A percentile compares a stretch with the other conserved stretches of the same genome.
Evolutionary conservation across 2,888 invertebrate genomes (phyloP).

Genomic region (Ptychoptera albimana): DNA sequence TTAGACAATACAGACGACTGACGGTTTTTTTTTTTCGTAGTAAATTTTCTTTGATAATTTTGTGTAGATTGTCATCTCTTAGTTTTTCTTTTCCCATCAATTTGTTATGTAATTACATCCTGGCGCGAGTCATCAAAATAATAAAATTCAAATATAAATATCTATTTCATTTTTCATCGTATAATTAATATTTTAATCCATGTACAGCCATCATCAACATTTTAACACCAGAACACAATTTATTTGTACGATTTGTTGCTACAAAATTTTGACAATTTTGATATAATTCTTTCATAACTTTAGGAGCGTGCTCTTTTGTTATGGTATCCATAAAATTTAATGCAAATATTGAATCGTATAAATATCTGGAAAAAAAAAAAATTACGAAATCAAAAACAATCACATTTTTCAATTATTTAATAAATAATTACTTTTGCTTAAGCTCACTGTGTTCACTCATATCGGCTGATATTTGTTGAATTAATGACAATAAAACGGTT

Average conservation of each 20-base stretch:
- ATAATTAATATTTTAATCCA: constrained; percentile 25
- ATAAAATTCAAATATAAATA: no score
- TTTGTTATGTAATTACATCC: no score
- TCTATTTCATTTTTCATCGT: no score
- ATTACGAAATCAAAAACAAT: not conserved
- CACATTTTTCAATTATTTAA: no score
- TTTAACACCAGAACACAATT: constrained; percentile 33
- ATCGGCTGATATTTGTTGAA: constrained; percentile 88
- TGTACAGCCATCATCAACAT: constrained; percentile 27
- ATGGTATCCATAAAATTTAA: constrained; percentile 60
- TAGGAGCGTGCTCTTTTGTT: constrained; percentile 68
- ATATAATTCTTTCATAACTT: constrained; percentile 57
- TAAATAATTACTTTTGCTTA: constrained; percentile 50
- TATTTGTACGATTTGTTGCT: constrained; percentile 44
- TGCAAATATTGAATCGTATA: constrained; percentile 74
- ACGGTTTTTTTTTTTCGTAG: no score
- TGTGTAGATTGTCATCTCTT: no score
- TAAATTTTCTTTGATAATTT: no score
- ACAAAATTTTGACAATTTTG: constrained; percentile 59
- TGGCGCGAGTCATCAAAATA: no score
- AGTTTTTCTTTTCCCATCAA: no score
- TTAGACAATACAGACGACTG: no score
- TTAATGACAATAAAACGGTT: constrained; percentile 78
- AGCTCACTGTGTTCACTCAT: constrained; percentile 68
- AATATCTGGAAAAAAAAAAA: constrained; percentile 43